Base-by-base conservation (phyloP, 2,113 vertebrate species). In the Bothrops jararaca region DNA sequence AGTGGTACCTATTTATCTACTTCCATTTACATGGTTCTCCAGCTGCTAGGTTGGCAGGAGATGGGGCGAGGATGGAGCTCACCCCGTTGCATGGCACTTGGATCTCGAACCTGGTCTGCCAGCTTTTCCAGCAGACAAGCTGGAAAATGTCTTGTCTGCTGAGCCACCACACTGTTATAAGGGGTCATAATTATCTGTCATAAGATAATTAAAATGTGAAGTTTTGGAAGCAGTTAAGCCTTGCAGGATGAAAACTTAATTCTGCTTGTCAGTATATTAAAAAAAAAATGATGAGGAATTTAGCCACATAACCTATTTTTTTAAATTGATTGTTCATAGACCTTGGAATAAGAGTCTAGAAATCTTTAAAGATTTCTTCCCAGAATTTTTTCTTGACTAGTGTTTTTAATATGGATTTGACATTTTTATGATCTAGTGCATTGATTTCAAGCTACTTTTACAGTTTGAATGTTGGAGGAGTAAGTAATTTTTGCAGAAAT, bases 221-320 rank as follows among this genome's bases (percentile, higher is more conserved):
- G 34, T 53, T 89, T 29, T 86, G 91, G 74, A 69, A 85, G 52
- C 52, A 86, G 34, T 92, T 91, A 91, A 89, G 94, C 94, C 93
- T 58, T 95, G 91, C 90, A 94, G 91, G 94, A 20, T 96, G 94
- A 96, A 93, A 94, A 52, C 64, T 95, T 91, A 18, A 91, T 92
- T 95, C 92, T 95, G 86, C 94, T 96, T 94, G 91, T 92, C 92
- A 89, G 91, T 89, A 96, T 95, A 96, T 94, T 96, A 22, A 96
- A 96, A 94, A 94, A 50, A 95, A 89, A 29, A 54, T 57, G 22
- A 0, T 0, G 91, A 87, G 93, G 85, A 45, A 45, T 85, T 5
- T 88, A 95, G 92, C 42, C 96, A 96, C 95, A 96, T 97, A 95
- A 95, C 93, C 86, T 53, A 5, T 93, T 91, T 34, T 50, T 88